Evolutionary conservation across 1,140 invertebrate species (phyloP), one percentile per base, ranked within the genome.

Genomic region (Scylla paramamosain): DNA sequence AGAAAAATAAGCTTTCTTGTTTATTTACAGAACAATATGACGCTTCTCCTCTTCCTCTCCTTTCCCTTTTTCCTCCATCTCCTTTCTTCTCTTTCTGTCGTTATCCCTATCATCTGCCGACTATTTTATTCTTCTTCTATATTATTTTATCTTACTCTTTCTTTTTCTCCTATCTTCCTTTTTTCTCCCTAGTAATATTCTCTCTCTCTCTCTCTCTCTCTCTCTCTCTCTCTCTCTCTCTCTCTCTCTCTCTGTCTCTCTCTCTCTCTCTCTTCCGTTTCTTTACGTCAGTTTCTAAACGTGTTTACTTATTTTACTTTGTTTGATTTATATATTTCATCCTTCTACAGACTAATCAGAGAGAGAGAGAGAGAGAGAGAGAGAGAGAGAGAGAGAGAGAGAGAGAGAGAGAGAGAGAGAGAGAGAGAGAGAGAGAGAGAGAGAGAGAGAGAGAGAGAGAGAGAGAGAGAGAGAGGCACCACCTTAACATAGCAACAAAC

Each of bases 371-470:
- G 39, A 39, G 39, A 39, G 39, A 39, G 39, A 39, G 39, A 39
- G 39, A 39, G 39, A 39, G 39, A 89, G n/a, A 89, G 28, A 89
- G 87, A 89, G 87, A 89, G 87, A 89, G 28, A 31, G 87, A 89
- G 87, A 89, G 87, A 31, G 28, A 89, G 28, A 89, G 87, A 31
- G 87, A 89, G 87, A 31, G 87, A 89, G 28, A 31, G 87, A 89
- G 87, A 31, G 87, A 89, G 87, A 31, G 88, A 90, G 88, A 39
- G 88, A 90, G 88, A 39, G 88, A 90, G 88, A 39, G 88, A 90
- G 88, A 39, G 88, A 90, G 88, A 39, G 88, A 90, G 88, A 90
- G 88, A 90, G 88, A 90, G 88, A 90, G 88, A 90, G 88, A 90
- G 88, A 90, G 88, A 32, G 32, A 39, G 39, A 39, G 39, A 39